Percentiles rank a stretch among this genome's conserved stretches.
Conservation (phyloP, 2,888 invertebrate species). For the Chrysomela aeneicollis region DNA sequence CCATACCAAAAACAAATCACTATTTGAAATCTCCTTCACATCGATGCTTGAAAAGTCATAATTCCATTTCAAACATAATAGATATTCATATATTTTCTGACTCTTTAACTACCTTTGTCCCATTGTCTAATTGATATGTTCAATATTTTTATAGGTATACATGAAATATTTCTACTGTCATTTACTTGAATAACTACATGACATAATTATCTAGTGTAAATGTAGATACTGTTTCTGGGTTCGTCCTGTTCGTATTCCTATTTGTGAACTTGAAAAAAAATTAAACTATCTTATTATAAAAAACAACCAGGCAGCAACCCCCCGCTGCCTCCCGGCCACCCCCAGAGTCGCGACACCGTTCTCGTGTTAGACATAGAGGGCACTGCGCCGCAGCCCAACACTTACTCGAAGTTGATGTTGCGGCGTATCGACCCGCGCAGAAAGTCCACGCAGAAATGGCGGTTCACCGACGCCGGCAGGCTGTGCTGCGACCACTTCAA, state of each 20-base stretch:
- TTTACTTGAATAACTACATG: not conserved
- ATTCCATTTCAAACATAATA: too few species aligned
- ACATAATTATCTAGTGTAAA: not conserved
- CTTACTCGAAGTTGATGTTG: constrained; percentile 78
- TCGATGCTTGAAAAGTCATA: too few species aligned
- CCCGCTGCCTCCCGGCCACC: constrained; percentile 62
- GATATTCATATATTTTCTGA: too few species aligned
- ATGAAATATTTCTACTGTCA: not conserved
- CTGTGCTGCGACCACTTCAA: constrained; percentile 87
- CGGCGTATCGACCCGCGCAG: constrained; percentile 85
- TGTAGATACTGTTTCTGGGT: not conserved
- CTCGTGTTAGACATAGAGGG: constrained; percentile 86
- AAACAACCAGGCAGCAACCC: constrained; percentile 68
- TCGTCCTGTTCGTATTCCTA: too few species aligned
- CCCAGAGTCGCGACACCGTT: constrained; percentile 54
- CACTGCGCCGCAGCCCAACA: constrained; percentile 81
- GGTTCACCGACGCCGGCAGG: constrained; percentile 82
- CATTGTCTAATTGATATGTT: not conserved
- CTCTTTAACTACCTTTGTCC: not conserved
- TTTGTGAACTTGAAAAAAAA: not conserved
- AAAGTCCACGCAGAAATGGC: constrained; percentile 92
- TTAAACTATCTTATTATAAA: too few species aligned
- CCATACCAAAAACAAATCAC: not conserved
- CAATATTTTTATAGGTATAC: not conserved
- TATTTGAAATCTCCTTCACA: too few species aligned